Conservation (phyloP, 1,140 invertebrate genomes). For the Magallana gigas region DNA sequence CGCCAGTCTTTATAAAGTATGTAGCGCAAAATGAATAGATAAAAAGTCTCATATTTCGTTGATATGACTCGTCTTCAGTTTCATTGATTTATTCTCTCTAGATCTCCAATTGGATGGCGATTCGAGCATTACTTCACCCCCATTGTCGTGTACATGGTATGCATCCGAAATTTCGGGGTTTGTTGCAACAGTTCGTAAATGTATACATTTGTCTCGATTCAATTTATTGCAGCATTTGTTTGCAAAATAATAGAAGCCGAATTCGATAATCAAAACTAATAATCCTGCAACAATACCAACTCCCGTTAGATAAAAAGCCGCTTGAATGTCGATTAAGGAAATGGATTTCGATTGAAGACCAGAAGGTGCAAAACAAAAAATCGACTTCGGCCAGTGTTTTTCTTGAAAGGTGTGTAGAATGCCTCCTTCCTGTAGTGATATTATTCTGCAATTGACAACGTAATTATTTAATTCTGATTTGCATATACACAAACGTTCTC, state of each 20-base stretch:
- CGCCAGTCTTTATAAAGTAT: no score
- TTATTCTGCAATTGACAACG: constrained; percentile 57
- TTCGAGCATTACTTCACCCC: no score
- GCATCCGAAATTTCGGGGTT: neutral
- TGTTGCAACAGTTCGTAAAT: neutral
- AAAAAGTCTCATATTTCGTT: no score
- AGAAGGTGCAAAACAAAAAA: constrained; percentile 39
- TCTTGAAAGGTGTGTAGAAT: constrained; percentile 57
- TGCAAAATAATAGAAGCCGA: neutral
- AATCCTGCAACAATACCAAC: constrained; percentile 46
- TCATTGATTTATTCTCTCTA: no score
- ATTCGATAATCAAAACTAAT: neutral
- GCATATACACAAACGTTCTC: no score
- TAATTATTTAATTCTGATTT: no score
- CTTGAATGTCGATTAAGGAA: constrained; percentile 58
- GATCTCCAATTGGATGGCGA: no score
- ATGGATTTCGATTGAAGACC: constrained; percentile 44
- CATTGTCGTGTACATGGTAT: no score
- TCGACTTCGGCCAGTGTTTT: constrained; percentile 58
- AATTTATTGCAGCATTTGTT: neutral
- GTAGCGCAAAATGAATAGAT: no score
- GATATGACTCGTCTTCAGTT: no score
- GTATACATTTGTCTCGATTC: neutral
- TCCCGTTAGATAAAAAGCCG: constrained; percentile 58
- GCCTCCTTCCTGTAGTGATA: constrained; percentile 61